Evolutionary conservation across 2,797 vertebrate species (phyloP), one percentile per base, ranked within the genome.

Genomic region (Sebastes taczanowskii): DNA sequence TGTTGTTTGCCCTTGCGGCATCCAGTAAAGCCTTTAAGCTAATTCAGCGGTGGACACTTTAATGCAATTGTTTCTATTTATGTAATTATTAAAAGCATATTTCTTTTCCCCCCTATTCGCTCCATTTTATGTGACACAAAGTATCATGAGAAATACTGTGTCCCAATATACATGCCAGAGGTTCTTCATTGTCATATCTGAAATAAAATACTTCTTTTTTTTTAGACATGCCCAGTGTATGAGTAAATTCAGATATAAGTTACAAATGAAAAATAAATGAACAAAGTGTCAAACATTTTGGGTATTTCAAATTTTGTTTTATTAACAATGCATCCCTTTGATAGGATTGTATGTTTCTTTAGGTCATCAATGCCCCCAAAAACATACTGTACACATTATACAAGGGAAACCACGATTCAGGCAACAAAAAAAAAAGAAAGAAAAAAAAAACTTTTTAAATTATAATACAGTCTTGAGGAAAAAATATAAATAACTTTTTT

Each of bases 401-500:
- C 95, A 97, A 96, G 95, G 96, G 95, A 96, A 94, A 95, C 96
- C 96, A 96, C 95, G 88, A 96, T 90, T 94, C 95, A 95, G 96
- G 93, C 95, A 96, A 96, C 96, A 96, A 91, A 83, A 96, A 96
- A 97, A 94, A 95, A 90, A 23, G 95, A 95, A 88, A 64, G 11
- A 93, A 95, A 94, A 88, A 96, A 96, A 96, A 96, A 94, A 94
- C 94, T 95, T 96, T 96, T 98, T 96, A 98, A 97, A 96, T 97
- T 97, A 97, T 96, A 96, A 97, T 97, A 97, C 97, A 97, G 97
- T 96, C 96, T 96, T 97, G 96, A 97, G 90, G 94, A 97, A 98
- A 98, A 98, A 98, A 98, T 98, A 98, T 98, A 99, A 98, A 98
- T 98, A 98, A 97, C 96, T 92, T 95, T 94, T 95, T 96, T 93